phyloP scores from a whole-genome alignment of 2,797 vertebrate genomes.

The Sarcoramphus papa region DNA sequence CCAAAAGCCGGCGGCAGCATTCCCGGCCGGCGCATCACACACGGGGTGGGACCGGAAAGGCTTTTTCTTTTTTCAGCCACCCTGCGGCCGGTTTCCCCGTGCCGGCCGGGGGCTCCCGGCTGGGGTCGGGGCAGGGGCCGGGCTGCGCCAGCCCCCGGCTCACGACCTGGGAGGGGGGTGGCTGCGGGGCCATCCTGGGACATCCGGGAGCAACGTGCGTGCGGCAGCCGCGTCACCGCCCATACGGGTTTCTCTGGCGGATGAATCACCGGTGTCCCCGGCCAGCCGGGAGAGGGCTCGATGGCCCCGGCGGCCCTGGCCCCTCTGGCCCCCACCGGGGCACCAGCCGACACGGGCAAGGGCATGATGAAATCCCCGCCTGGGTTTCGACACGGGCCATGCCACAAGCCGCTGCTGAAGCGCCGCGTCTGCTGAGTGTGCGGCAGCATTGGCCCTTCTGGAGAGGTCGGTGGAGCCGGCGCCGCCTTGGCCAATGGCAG shows the following conservation, averaged over 20 bases:
- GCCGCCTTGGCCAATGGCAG: rapidly evolving
- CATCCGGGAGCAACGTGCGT: neutral
- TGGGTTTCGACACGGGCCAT: constrained; percentile 11
- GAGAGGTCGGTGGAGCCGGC: neutral
- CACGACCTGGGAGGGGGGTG: neutral
- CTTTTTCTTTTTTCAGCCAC: neutral
- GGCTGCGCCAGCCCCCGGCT: neutral
- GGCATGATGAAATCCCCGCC: constrained; percentile 39
- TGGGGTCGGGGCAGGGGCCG: neutral
- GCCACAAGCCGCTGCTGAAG: neutral
- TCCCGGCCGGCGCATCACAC: neutral
- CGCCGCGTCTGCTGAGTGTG: neutral
- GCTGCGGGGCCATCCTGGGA: neutral
- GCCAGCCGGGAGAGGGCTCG: neutral
- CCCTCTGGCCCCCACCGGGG: neutral
- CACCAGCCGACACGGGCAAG: neutral
- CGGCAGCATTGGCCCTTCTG: neutral
- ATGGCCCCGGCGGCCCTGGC: neutral
- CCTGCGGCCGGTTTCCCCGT: rapidly evolving
- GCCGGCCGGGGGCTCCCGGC: rapidly evolving
- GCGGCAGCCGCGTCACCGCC: neutral
- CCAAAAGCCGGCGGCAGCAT: neutral
- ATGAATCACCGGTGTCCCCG: neutral
- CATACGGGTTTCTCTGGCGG: neutral
- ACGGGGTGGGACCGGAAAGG: neutral